phyloP scores from a whole-genome alignment of 2,888 invertebrate genomes.

The Pseudococcus viburni region DNA sequence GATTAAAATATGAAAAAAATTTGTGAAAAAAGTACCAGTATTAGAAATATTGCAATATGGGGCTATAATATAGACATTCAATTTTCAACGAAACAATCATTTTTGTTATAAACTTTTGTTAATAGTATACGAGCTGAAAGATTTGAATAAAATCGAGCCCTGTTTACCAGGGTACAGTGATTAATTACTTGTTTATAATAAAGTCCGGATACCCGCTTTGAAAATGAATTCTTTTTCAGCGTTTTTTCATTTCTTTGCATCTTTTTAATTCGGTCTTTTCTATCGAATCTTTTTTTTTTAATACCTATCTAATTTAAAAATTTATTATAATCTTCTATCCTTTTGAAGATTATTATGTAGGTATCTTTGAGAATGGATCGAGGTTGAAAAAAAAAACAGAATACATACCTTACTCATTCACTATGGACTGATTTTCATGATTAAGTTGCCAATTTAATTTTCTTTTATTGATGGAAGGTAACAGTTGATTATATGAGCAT shows the following conservation, averaged over 20 bases:
- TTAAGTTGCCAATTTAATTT: slow-evolving; percentile 4
- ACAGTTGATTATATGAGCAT: background rate
- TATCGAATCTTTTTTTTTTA: slow-evolving; percentile 16
- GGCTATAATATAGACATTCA: slow-evolving; percentile 50
- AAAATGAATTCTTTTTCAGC: slow-evolving; percentile 32
- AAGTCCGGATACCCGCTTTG: slow-evolving; percentile 56
- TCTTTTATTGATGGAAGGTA: background rate
- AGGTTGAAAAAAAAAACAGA: background rate
- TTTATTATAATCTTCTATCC: slow-evolving; percentile 53
- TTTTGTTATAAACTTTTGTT: slow-evolving; percentile 55
- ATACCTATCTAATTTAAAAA: slow-evolving; percentile 45
- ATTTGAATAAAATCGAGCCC: slow-evolving; percentile 44
- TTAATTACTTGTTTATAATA: slow-evolving; percentile 61
- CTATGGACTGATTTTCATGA: background rate
- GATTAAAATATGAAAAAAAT: slow-evolving; percentile 6
- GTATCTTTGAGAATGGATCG: slow-evolving; percentile 9
- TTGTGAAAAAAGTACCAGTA: background rate
- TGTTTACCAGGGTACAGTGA: slow-evolving; percentile 45
- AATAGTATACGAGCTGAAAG: background rate
- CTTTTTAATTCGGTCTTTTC: slow-evolving; percentile 42
- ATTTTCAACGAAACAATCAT: slow-evolving; percentile 57
- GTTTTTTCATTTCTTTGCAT: slow-evolving; percentile 46
- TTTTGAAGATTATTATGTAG: slow-evolving; percentile 23
- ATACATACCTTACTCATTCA: background rate
- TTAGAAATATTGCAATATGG: slow-evolving; percentile 21